Evolutionary conservation across 2,113 vertebrate genomes (phyloP).

Genomic region (Gambusia affinis): DNA sequence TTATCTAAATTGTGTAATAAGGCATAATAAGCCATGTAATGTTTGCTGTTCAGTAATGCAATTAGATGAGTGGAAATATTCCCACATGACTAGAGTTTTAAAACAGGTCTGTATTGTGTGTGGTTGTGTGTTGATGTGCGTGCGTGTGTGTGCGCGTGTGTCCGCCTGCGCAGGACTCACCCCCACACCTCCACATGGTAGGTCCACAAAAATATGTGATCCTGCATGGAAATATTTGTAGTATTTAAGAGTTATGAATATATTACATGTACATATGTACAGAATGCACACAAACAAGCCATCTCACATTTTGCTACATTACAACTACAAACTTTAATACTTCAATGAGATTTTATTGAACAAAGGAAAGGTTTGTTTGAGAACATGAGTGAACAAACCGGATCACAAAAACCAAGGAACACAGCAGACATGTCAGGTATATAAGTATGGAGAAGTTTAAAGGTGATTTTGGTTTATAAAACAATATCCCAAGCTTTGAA

Average conservation of each 20-base stretch:
- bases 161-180: slow-evolving; percentile 78
- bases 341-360: not conserved
- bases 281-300: no score
- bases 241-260: not conserved
- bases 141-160: not conserved
- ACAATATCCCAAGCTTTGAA: not conserved
- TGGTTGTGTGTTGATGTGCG: slow-evolving; percentile 14
- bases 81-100: slow-evolving; percentile 43
- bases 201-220: slow-evolving; percentile 88
- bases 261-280: not conserved
- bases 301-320: no score
- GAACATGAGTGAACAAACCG: not conserved
- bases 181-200: slow-evolving; percentile 93
- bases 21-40: slow-evolving; percentile 59
- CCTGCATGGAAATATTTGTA: slow-evolving; percentile 73
- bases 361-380: not conserved
- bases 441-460: not conserved
- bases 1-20: slow-evolving; percentile 65
- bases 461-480: not conserved
- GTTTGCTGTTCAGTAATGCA: slow-evolving; percentile 59
- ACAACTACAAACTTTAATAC: not conserved
- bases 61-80: slow-evolving; percentile 64
- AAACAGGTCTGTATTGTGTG: slow-evolving; percentile 20
- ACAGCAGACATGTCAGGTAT: not conserved
- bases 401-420: not conserved